phyloP scores from a whole-genome alignment of 2,113 vertebrate species.

The Peromyscus polionotus region DNA sequence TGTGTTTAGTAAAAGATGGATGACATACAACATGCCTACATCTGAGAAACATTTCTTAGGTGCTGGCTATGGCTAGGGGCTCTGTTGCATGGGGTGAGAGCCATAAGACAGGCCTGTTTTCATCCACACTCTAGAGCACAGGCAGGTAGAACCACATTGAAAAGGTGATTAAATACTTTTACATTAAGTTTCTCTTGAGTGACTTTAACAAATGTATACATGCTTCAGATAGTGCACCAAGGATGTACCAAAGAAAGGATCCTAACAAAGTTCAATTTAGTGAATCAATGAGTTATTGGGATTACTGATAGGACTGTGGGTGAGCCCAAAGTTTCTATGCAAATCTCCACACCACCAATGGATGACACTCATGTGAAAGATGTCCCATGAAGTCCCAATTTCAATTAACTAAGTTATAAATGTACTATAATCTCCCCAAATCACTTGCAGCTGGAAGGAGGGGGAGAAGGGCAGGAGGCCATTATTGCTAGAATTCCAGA shows the following conservation, averaged over 20 bases:
- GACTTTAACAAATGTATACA: neutral
- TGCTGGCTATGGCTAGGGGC: rapidly evolving
- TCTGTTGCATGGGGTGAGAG: neutral
- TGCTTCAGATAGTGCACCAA: neutral
- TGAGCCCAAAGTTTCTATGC: neutral
- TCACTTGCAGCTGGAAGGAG: neutral
- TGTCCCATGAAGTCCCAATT: neutral
- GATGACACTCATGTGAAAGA: neutral
- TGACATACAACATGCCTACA: neutral
- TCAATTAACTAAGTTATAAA: neutral
- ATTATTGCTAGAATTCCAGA: neutral
- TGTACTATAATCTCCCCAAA: neutral
- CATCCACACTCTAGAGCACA: rapidly evolving
- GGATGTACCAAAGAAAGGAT: neutral
- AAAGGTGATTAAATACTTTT: neutral
- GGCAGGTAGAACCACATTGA: rapidly evolving
- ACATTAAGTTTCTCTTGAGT: too few species aligned
- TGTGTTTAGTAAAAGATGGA: neutral
- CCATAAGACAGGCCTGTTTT: neutral
- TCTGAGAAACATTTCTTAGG: neutral
- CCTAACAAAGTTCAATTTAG: neutral
- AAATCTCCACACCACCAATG: neutral
- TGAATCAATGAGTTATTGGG: neutral
- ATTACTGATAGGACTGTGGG: too few species aligned
- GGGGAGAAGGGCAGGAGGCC: neutral